Evolutionary conservation across 2,888 invertebrate species (phyloP), one percentile per base, ranked within the genome.

Genomic region (Drosophila subsilvestris): DNA sequence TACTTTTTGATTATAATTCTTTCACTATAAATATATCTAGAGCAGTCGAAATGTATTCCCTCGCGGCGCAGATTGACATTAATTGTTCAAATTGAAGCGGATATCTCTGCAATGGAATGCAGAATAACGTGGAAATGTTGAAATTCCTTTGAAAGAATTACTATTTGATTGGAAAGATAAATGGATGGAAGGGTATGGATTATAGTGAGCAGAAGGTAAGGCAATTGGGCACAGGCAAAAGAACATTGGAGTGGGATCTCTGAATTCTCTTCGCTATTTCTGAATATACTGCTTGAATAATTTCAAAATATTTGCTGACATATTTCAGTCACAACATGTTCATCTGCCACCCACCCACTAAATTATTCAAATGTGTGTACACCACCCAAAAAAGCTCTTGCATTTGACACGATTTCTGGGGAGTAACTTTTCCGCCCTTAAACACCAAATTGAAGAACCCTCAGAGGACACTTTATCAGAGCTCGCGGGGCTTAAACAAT

Each of bases 11-110:
- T 56, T 71, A 51, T 63, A 32, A 47, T 57, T 72, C 49, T 14
- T 43, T 18, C 42, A 22, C 43, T 37, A 54, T 70, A 56, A 71
- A 55, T 32, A 54, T 45, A 62, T 55, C 49, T 54, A 42, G 48
- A 50, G 54, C 62, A 58, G 53, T n/a, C 50, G 9, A 59, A 59
- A 85, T 75, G 79, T 76, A 85, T 85, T 81, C 68, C 58, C 61
- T 27, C 43, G 43, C 45, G 42, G 59, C 44, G 79, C 43, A 60
- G 71, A 68, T 78, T 87, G 85, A 87, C 85, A 79, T 76, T 78
- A 83, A 87, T 83, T 85, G 82, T 82, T 79, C 62, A 61, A 85
- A 87, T 85, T 72, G 54, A 72, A 54, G 50, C 53, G 73, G 48
- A 69, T 54, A 37, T 51, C 48, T 67, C n/a, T n/a, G 5, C 55